Evolutionary conservation across 1,140 invertebrate genomes (phyloP).

Genomic region (Trissolcus basalis): DNA sequence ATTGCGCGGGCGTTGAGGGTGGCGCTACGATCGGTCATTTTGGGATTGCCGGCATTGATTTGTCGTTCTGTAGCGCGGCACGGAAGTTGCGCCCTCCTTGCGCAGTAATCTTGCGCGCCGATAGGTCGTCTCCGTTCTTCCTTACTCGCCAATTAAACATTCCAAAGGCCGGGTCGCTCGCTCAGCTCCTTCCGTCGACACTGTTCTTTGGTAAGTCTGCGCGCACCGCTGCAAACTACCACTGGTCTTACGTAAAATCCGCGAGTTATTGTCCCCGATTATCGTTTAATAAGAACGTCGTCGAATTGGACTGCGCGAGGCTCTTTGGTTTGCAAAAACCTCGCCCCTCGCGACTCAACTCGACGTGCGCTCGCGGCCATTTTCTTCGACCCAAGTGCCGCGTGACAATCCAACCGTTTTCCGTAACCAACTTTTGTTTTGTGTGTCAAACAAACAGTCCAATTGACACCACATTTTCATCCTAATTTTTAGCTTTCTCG

Average conservation of each 20-base stretch:
- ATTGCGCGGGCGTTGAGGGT: too few relatives aligned
- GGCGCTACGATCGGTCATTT: too few relatives aligned
- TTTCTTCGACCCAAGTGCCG: slow-evolving; percentile 51
- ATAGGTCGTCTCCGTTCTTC: slow-evolving; percentile 68
- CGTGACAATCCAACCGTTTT: slow-evolving; percentile 16
- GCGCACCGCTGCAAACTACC: slow-evolving; percentile 3
- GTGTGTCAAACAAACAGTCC: too few relatives aligned
- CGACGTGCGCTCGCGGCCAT: slow-evolving; percentile 57
- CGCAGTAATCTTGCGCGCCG: slow-evolving; percentile 37
- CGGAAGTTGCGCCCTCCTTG: slow-evolving; percentile 25
- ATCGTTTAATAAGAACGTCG: neutral
- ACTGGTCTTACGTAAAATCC: slow-evolving; percentile 22
- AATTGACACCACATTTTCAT: too few relatives aligned
- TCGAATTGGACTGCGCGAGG: neutral
- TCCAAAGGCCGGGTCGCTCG: slow-evolving; percentile 79
- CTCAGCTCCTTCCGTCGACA: slow-evolving; percentile 75
- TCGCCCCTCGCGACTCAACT: slow-evolving; percentile 1
- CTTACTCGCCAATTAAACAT: slow-evolving; percentile 80
- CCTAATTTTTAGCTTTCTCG: neutral
- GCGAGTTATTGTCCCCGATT: neutral
- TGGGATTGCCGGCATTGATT: too few relatives aligned
- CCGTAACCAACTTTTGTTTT: too few relatives aligned
- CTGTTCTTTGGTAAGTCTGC: slow-evolving; percentile 81
- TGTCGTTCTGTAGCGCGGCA: neutral
- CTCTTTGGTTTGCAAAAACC: neutral